Evolutionary conservation across 1,140 invertebrate genomes (phyloP).

Genomic region (Zelostemma sp.): DNA sequence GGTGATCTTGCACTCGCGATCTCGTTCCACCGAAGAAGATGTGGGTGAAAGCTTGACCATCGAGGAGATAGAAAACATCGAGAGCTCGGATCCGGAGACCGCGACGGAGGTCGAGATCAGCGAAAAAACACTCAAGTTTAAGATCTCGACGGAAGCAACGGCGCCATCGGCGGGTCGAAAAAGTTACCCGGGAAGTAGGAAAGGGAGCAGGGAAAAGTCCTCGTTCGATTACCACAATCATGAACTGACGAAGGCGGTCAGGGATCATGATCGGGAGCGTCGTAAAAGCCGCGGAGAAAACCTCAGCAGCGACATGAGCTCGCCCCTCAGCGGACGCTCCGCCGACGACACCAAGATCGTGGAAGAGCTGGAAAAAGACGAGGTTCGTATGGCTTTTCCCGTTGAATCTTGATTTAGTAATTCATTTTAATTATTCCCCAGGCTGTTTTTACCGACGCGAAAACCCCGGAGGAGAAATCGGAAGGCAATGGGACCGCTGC

Average conservation of each 20-base stretch:
- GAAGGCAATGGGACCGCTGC: conserved; percentile 28
- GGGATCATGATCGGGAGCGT: conserved; percentile 61
- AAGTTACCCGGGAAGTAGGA: conserved; percentile 74
- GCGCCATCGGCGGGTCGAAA: conserved; percentile 65
- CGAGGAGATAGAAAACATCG: conserved; percentile 74
- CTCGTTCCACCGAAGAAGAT: conserved; percentile 70
- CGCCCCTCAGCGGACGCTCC: conserved; percentile 59
- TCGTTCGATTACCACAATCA: conserved; percentile 65
- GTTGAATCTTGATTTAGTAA: no score
- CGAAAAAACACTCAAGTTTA: conserved; percentile 82
- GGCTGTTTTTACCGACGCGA: background rate
- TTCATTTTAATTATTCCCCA: background rate
- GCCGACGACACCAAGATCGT: conserved; percentile 58
- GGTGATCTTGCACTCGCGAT: conserved; percentile 57
- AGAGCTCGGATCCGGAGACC: conserved; percentile 77
- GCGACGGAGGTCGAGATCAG: conserved; percentile 83
- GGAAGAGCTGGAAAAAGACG: conserved; percentile 59
- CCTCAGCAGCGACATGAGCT: conserved; percentile 60
- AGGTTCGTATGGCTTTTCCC: conserved; percentile 14
- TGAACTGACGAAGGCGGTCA: conserved; percentile 59
- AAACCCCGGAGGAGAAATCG: background rate
- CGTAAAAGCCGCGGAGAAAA: conserved; percentile 57
- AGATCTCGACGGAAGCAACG: conserved; percentile 78
- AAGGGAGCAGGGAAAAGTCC: conserved; percentile 72
- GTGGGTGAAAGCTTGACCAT: conserved; percentile 68